phyloP scores from a whole-genome alignment of 2,113 vertebrate genomes.

The Beaufortia kweichowensis region DNA sequence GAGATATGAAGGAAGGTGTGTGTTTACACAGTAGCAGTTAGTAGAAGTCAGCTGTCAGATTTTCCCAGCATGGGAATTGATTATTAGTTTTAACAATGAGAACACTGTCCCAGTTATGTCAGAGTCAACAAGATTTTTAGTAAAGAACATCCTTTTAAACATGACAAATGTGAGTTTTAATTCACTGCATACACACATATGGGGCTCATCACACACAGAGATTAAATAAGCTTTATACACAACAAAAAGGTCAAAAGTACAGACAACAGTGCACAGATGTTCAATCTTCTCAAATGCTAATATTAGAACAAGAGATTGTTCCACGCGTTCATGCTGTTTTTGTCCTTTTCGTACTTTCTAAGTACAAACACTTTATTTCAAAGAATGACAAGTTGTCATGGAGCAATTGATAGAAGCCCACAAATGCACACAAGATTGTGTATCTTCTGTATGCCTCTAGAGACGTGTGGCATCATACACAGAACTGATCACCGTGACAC shows the following conservation, averaged over 20 bases:
- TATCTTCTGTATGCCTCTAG: not conserved
- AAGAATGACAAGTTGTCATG: conserved; percentile 70
- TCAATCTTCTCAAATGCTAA: not conserved
- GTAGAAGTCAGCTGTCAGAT: conserved; percentile 69
- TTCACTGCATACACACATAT: conserved; percentile 58
- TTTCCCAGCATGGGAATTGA: conserved; percentile 69
- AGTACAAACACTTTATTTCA: conserved; percentile 49
- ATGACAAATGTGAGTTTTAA: conserved; percentile 66
- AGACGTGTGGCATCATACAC: not conserved
- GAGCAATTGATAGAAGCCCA: conserved; percentile 66
- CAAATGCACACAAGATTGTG: conserved; percentile 5
- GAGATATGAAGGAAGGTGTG: conserved; percentile 57
- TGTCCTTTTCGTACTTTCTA: not conserved
- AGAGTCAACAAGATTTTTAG: conserved; percentile 67
- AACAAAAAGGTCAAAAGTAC: conserved; percentile 39
- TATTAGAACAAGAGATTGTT: not conserved
- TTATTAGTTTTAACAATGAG: conserved; percentile 74
- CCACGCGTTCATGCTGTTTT: conserved; percentile 11
- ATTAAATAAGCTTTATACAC: conserved; percentile 41
- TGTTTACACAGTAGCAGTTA: conserved; percentile 51
- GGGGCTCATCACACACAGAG: conserved; percentile 46
- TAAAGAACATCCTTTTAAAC: conserved; percentile 72
- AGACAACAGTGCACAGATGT: conserved; percentile 46
- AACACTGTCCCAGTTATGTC: conserved; percentile 78
- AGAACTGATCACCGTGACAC: not conserved